Percentiles rank a stretch among this genome's conserved stretches.
Evolutionary conservation across 2,888 invertebrate species (phyloP).

Genomic region (Azorinus chamasolen): DNA sequence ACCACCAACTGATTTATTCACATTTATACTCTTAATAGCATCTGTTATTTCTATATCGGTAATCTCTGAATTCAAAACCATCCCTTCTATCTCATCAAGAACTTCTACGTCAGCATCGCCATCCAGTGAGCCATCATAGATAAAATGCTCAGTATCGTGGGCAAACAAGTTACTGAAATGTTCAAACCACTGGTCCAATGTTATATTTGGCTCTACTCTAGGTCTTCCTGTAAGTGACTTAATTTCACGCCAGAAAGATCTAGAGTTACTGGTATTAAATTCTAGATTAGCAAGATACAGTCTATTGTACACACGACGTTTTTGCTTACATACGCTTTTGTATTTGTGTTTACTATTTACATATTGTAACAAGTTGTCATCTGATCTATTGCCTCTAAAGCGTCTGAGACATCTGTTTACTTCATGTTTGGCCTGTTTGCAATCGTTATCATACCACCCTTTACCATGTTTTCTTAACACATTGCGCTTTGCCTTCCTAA

Average conservation of each 20-base stretch:
- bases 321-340: no score
- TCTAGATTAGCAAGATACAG: not conserved
- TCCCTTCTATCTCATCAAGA: not conserved
- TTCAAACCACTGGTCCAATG: not conserved
- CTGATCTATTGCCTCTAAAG: not conserved
- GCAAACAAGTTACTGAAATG: slow-evolving; percentile 2
- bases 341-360: not conserved
- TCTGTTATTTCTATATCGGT: not conserved
- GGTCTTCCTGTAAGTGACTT: not conserved
- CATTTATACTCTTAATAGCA: not conserved
- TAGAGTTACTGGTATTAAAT: not conserved
- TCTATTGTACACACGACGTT: not conserved
- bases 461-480: no score
- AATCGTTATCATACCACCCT: no score
- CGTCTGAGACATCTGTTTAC: not conserved
- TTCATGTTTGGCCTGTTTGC: no score
- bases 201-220: not conserved
- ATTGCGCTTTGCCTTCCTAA: no score
- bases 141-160: no score
- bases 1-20: no score
- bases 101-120: no score
- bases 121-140: no score
- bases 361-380: not conserved
- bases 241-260: slow-evolving; percentile 4
- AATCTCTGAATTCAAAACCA: slow-evolving; percentile 1